Evolutionary conservation across 1,140 invertebrate species (phyloP), one percentile per base, ranked within the genome.

Genomic region (Temnothorax curvispinosus): DNA sequence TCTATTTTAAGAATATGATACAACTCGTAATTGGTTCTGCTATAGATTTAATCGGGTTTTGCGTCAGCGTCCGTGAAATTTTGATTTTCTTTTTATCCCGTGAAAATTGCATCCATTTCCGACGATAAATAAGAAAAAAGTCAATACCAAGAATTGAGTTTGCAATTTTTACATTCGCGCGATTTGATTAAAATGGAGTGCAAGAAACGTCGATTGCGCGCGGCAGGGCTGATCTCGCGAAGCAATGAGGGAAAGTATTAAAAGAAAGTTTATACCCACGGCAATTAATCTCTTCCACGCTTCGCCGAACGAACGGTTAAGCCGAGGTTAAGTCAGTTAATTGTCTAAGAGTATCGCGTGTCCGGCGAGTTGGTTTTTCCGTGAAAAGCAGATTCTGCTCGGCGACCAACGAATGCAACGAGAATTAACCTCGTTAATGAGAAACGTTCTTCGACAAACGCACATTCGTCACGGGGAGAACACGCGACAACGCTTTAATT

Each of bases 231-330:
- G 38, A n/a, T 32, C 27, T 32, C 11, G 13, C 47, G 50, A 27
- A 67, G 8, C 50, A 38, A 41, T 21, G 38, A 47, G 69, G 27
- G 54, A 81, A 81, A 71, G 77, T 71, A 6, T 81, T 35, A 18
- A 60, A 82, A 74, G 80, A 82, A 74, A 74, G 54, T 74, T 60
- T 13, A 21, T 74, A 81, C 77, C 11, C 54, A 47, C 67, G 54
- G 41, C 41, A 82, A 82, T 82, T 82, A 60, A 82, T 74, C 54
- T 74, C 38, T 27, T 13, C 27, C 18, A 9, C 27, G 56, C 27
- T 60, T 82, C 27, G 52, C 0, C 54, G 80, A 82, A 60, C 2
- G 77, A 11, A 27, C 47, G 60, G 11, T 47, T 75, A 6, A 27
- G 35, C 18, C 41, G 65, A 71, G 78, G n/a, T 81, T 32, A 72